Conservation (phyloP, 1,140 invertebrate genomes). For the Panulirus ornatus region DNA sequence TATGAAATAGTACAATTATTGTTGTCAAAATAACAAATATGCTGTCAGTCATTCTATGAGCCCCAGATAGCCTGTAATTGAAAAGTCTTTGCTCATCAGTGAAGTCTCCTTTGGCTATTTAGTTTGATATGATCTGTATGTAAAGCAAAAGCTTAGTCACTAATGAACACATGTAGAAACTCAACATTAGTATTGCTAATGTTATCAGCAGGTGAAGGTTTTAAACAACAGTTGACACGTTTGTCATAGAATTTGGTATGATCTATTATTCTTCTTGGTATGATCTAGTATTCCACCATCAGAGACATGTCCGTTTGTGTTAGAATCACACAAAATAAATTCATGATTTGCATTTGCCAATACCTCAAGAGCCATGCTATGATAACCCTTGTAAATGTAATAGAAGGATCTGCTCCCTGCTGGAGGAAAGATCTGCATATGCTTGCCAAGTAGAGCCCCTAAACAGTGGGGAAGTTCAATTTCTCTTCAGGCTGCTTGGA, state of each 20-base stretch:
- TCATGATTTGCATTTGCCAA: too few relatives aligned
- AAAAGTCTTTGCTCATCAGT: not conserved
- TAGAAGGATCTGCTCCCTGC: too few relatives aligned
- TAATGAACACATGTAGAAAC: not conserved
- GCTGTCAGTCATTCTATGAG: conserved; percentile 2
- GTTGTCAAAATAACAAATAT: conserved; percentile 10
- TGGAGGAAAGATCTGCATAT: too few relatives aligned
- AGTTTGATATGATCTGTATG: conserved; percentile 27
- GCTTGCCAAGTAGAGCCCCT: too few relatives aligned
- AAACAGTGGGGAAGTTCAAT: too few relatives aligned
- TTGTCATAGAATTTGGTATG: conserved; percentile 7
- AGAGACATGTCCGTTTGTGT: too few relatives aligned
- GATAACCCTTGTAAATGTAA: too few relatives aligned
- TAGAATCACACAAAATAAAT: too few relatives aligned
- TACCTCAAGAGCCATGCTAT: too few relatives aligned
- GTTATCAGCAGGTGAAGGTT: not conserved
- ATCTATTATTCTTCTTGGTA: not conserved
- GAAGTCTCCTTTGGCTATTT: conserved; percentile 14
- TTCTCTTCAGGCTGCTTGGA: too few relatives aligned
- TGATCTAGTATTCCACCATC: too few relatives aligned
- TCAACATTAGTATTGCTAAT: not conserved
- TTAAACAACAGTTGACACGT: conserved; percentile 6
- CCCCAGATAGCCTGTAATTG: conserved; percentile 28
- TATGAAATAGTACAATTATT: conserved; percentile 5
- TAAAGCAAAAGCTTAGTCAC: conserved; percentile 18